Evolutionary conservation across 2,113 vertebrate genomes (phyloP).

Genomic region (Trichechus manatus): DNA sequence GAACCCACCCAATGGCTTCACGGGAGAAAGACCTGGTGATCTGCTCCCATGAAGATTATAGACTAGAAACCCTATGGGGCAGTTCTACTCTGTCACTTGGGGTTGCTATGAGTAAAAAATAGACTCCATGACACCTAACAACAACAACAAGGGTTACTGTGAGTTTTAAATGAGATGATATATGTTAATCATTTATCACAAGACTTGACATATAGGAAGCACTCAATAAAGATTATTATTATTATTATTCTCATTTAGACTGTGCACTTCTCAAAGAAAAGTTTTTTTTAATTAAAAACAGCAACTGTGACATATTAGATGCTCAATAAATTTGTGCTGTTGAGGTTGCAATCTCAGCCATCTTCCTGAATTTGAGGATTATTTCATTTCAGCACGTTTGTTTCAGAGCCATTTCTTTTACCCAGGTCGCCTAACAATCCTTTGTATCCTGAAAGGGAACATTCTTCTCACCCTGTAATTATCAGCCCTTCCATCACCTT

Average conservation of each 20-base stretch:
- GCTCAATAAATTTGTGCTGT: neutral
- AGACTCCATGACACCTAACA: neutral
- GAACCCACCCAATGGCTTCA: neutral
- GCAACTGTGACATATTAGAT: neutral
- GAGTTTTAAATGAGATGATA: neutral
- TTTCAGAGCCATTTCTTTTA: constrained; percentile 33
- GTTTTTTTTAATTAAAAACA: neutral
- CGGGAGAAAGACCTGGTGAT: neutral
- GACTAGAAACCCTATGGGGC: neutral
- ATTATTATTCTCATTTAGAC: neutral
- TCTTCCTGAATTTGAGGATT: constrained; percentile 21
- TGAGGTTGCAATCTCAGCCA: neutral
- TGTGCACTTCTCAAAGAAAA: neutral
- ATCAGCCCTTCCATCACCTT: constrained; percentile 65
- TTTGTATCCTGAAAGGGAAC: constrained; percentile 72
- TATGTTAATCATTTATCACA: constrained; percentile 3
- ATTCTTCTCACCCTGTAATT: constrained; percentile 77
- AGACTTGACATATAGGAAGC: constrained; percentile 1
- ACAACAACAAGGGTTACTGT: neutral
- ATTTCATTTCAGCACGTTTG: constrained; percentile 30
- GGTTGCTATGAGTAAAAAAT: neutral
- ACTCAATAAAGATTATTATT: neutral
- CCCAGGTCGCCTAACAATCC: constrained; percentile 31
- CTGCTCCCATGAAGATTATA: neutral
- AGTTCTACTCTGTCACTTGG: neutral